Evolutionary conservation across 2,113 vertebrate species (phyloP), one percentile per base, ranked within the genome.

Genomic region (Nannobrachium achirus): DNA sequence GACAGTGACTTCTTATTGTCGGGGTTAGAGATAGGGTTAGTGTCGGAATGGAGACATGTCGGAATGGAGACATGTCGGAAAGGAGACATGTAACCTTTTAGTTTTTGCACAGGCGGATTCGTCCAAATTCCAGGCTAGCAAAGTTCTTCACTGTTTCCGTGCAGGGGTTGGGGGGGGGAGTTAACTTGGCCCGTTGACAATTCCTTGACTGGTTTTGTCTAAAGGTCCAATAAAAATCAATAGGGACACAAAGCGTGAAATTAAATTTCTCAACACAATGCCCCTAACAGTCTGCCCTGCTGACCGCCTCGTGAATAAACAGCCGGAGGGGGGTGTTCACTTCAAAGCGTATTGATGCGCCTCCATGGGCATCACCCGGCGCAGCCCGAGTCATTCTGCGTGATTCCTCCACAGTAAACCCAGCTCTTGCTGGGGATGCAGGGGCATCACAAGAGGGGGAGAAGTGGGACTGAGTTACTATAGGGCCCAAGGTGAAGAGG

Each of bases 161-260:
- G 16, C 59, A 46, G 8, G 9, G 2, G 14, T 33, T 13, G 4
- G 57, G 51, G 20, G 59, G 10, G 40, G 53, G 40, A 66, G 66
- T 73, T 75, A 65, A 65, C 64, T 73, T 77, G 67, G 70, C 71
- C 63, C 79, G 79, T 83, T 83, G 73, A 78, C 75, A 78, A 68
- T 57, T 48, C 73, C 70, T 61, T 77, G 75, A 84, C 63, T 74
- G 79, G 76, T 89, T 82, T 80, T 57, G 60, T 82, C 76, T 57
- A 66, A 86, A 80, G 70, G 73, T 33, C 78, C 69, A 71, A 85
- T 78, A 77, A 56, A 76, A 84, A 88, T 91, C 87, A 80, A 89
- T 84, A 69, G 58, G 71, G 45, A 88, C 78, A 77, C 71, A 82
- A 89, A 87, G 83, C 86, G 78, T 89, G 88, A 90, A 89, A 91